A percentile compares a stretch with the other conserved stretches of the same genome.
phyloP scores from a whole-genome alignment of 2,113 vertebrate species.

The Boleophthalmus pectinirostris region DNA sequence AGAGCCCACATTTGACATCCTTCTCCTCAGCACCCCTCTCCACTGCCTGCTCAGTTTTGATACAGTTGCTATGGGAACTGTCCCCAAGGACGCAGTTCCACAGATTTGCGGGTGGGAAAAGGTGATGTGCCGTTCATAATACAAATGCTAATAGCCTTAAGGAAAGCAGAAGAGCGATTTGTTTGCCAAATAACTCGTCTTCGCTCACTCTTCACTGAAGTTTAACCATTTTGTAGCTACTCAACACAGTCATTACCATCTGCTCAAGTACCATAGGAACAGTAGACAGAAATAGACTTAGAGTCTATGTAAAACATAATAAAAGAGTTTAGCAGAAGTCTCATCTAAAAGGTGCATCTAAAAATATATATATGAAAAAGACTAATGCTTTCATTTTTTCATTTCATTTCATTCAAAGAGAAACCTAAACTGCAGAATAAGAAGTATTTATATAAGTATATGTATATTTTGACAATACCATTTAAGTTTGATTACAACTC shows the following conservation, averaged over 20 bases:
- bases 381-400: no score
- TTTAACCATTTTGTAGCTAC: conserved; percentile 32
- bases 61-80: conserved; percentile 73
- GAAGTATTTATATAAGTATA: no score
- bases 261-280: conserved; percentile 21
- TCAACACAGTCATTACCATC: conserved; percentile 48
- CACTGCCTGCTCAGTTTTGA: conserved; percentile 60
- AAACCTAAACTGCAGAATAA: no score
- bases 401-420: no score
- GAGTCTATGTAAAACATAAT: background rate
- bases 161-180: conserved; percentile 37
- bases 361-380: no score
- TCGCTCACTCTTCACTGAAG: conserved; percentile 22
- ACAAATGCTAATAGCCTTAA: conserved; percentile 68
- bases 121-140: conserved; percentile 55
- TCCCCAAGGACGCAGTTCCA: conserved; percentile 57
- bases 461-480: background rate
- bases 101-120: conserved; percentile 46
- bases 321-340: no score
- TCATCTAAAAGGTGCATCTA: no score
- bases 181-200: conserved; percentile 32
- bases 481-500: background rate
- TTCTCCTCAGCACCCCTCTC: conserved; percentile 24
- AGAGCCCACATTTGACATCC: conserved; percentile 50
- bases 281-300: background rate